Base-by-base conservation (phyloP, 2,113 vertebrate genomes). In the Pantherophis guttatus region DNA sequence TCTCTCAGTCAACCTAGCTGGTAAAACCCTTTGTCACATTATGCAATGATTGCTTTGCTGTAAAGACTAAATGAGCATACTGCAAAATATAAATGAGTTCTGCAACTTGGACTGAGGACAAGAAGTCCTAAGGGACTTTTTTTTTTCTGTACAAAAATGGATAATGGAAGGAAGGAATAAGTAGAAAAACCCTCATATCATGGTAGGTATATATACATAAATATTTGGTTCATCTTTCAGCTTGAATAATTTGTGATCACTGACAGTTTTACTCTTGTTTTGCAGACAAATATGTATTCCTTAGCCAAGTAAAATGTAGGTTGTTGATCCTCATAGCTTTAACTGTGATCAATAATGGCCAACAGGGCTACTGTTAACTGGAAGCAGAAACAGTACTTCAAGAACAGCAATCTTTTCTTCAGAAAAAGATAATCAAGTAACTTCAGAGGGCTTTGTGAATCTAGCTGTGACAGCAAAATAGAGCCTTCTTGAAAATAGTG, bases 381-480 rank as follows among this genome's bases (percentile, higher is more conserved):
- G 8, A 90, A 91, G 52, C 90, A 50, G 75, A 91, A 93, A n/a
- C 85, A 44, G 33, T 70, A 19, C 50, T 86, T 92, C 87, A 54
- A 92, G 86, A 87, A 11, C 10, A 0, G 0, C 5, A 50, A 1
- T 53, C 52, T 59, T 94, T 95, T 95, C 95, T 91, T 75, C 88
- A 93, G 92, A 93, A 85, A 89, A 89, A 91, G 92, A 95, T 95
- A 95, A 89, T 96, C 90, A 90, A 0, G 0, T 90, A 11, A 8
- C 95, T 87, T 65, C 81, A 90, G 91, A 94, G 95, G 91, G 17
- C 59, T 87, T 54, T 62, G 8, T 94, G 85, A 33, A 23, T 90
- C 89, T 95, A 93, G 91, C 52, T 91, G 91, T 93, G 93, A 91
- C 54, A 93, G 57, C 44, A n/a, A 19, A 33, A 93, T 59, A 95